phyloP scores from a whole-genome alignment of 2,113 vertebrate species.

The Triplophysa rosa region DNA sequence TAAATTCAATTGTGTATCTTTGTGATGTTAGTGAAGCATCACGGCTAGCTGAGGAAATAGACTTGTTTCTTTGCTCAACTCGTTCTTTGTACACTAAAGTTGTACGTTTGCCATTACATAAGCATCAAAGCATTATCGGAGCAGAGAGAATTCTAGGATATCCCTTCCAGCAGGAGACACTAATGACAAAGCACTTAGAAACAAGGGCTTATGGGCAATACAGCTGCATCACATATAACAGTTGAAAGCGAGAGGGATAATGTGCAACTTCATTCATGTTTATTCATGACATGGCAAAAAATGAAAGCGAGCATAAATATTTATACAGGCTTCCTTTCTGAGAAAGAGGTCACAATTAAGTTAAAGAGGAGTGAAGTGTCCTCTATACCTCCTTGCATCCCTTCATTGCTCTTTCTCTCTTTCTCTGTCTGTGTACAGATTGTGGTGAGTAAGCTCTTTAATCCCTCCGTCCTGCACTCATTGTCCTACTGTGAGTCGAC shows the following conservation, averaged over 20 bases:
- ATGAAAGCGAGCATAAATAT: not conserved
- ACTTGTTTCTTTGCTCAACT: not conserved
- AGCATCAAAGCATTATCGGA: not conserved
- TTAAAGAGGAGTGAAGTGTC: slow-evolving; percentile 10
- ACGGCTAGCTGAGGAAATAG: not conserved
- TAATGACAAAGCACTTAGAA: slow-evolving; percentile 13
- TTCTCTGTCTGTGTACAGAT: slow-evolving; percentile 36
- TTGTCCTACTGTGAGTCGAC: slow-evolving; percentile 37
- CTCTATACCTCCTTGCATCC: slow-evolving; percentile 11
- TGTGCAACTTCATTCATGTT: not conserved
- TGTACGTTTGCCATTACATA: slow-evolving; percentile 1
- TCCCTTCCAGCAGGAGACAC: slow-evolving; percentile 1
- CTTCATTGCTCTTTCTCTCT: not conserved
- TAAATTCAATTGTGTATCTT: too few species aligned
- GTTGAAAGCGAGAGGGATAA: not conserved
- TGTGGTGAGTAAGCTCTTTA: slow-evolving; percentile 49
- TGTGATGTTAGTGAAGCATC: not conserved
- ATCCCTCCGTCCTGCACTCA: slow-evolving; percentile 38
- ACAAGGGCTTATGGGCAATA: slow-evolving; percentile 24
- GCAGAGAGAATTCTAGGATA: slow-evolving; percentile 29
- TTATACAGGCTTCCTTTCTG: not conserved
- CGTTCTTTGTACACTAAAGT: slow-evolving; percentile 4
- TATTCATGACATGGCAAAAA: not conserved
- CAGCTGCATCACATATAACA: not conserved
- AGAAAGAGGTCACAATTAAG: slow-evolving; percentile 4